Conservation (phyloP, 1,140 invertebrate genomes). For the Drosophila mayri region DNA sequence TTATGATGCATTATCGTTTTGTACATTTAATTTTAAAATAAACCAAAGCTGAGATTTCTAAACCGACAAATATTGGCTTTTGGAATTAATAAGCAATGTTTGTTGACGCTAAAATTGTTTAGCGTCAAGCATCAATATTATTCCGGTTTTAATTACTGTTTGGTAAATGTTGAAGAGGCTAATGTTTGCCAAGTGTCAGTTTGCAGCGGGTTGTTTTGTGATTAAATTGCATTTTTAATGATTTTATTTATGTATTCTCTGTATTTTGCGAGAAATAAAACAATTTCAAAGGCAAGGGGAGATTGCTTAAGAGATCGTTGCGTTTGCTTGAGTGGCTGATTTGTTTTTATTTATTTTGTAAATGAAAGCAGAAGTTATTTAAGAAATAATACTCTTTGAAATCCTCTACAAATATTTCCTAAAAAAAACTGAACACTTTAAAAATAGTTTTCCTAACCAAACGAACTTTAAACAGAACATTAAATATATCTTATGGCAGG, state of each 20-base stretch:
- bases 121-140: constrained; percentile 18
- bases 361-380: not conserved
- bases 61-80: not conserved
- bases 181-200: constrained; percentile 8
- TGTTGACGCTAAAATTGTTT: not conserved
- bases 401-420: not conserved
- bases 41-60: not conserved
- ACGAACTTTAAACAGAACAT: too few species aligned
- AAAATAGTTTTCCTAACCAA: not conserved
- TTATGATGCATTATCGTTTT: not conserved
- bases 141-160: constrained; percentile 3
- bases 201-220: not conserved
- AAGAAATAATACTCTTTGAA: not conserved
- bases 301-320: not conserved
- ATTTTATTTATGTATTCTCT: not conserved
- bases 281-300: not conserved
- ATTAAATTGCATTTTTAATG: not conserved
- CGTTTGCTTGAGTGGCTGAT: not conserved
- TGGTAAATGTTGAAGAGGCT: not conserved
- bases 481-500: too few species aligned
- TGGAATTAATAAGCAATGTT: constrained; percentile 5
- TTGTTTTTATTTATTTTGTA: not conserved
- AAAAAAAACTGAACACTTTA: not conserved
- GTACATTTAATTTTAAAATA: not conserved
- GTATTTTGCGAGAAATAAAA: too few species aligned